These are phyloP conservation scores for Coenonympha arcania DNA, from an alignment of 2,888 invertebrate species.

Conservation along the genomic window DNA sequence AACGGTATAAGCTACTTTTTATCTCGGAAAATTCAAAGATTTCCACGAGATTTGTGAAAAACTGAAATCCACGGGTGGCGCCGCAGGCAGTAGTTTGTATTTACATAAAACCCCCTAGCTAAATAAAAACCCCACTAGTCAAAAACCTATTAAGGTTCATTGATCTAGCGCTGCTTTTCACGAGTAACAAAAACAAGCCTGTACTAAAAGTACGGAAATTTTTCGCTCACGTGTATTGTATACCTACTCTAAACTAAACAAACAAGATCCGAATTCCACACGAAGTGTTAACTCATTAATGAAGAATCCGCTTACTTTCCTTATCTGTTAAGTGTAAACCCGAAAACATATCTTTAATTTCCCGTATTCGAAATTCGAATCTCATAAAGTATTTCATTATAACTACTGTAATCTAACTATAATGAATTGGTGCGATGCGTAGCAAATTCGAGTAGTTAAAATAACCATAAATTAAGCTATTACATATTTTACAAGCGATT, in stretches of 20 bases:
- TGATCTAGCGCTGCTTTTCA: constrained; percentile 10
- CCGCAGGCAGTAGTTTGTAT: not conserved
- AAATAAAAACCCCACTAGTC: too few relatives aligned
- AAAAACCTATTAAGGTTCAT: too few relatives aligned
- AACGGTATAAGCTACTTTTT: too few relatives aligned
- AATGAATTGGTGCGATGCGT: constrained; percentile 19
- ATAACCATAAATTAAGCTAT: constrained; percentile 30
- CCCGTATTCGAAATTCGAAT: not conserved
- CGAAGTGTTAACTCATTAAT: constrained; percentile 32
- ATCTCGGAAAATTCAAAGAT: too few relatives aligned
- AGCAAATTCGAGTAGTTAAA: constrained; percentile 17
- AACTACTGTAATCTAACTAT: constrained; percentile 22
- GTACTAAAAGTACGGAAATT: constrained; percentile 5
- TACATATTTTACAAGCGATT: constrained; percentile 29
- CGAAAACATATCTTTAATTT: constrained; percentile 13
- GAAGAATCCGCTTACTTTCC: constrained; percentile 34
- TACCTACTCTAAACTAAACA: constrained; percentile 25
- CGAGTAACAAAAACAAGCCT: not conserved
- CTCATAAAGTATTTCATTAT: not conserved
- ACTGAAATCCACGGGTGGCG: too few relatives aligned
- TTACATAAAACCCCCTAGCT: constrained; percentile 7
- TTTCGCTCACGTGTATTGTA: constrained; percentile 3
- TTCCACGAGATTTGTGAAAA: too few relatives aligned
- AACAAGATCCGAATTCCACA: constrained; percentile 29
- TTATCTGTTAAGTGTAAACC: constrained; percentile 32